Percentiles rank a stretch among this genome's conserved stretches.
Conservation (phyloP, 1,140 invertebrate genomes). For the Gonatopus flavifemur region DNA sequence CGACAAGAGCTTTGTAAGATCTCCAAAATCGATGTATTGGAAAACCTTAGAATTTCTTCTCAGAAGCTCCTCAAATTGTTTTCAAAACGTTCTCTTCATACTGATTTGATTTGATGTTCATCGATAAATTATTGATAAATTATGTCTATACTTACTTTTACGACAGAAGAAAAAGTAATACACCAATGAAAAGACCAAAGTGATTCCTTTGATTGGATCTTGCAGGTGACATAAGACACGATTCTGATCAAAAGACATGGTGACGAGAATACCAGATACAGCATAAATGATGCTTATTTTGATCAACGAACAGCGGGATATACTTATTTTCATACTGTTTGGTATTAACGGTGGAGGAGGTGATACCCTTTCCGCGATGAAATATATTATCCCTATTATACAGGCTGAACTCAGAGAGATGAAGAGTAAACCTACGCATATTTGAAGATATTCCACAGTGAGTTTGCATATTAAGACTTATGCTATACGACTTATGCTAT, state of each 20-base stretch:
- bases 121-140: too few relatives aligned
- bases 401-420: conserved; percentile 36
- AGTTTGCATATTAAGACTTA: too few relatives aligned
- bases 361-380: conserved; percentile 40
- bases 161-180: conserved; percentile 66
- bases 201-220: conserved; percentile 63
- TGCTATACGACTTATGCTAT: too few relatives aligned
- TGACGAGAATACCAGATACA: conserved; percentile 43
- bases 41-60: too few relatives aligned
- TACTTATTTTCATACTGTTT: conserved; percentile 44
- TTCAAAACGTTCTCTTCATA: too few relatives aligned
- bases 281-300: conserved; percentile 49
- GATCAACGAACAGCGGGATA: conserved; percentile 38
- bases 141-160: conserved; percentile 62
- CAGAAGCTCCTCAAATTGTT: too few relatives aligned
- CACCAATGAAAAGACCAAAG: conserved; percentile 61
- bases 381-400: conserved; percentile 33
- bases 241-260: conserved; percentile 49
- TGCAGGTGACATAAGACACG: conserved; percentile 64
- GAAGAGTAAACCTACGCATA: conserved; percentile 42
- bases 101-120: too few relatives aligned
- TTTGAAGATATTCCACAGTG: too few relatives aligned
- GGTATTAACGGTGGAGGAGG: conserved; percentile 46
- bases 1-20: too few relatives aligned
- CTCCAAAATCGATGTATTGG: too few relatives aligned